Evolutionary conservation across 2,888 invertebrate genomes (phyloP).

Genomic region (Blastobasis lacticolella): DNA sequence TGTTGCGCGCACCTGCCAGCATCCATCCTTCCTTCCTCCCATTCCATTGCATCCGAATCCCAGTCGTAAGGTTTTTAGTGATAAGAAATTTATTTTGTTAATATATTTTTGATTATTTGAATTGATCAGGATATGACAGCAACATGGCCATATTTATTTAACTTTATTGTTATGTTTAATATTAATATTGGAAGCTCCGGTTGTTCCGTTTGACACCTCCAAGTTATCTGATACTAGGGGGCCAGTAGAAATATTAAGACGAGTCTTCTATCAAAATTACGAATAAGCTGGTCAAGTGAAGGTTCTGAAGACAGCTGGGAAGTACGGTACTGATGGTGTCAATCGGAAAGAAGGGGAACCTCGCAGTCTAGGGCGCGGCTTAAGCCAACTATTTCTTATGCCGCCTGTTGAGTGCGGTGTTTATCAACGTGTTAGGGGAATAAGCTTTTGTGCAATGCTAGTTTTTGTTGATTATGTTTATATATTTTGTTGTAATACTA

Average conservation of each 20-base stretch:
- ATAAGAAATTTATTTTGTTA: slow-evolving; percentile 26
- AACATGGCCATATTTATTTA: slow-evolving; percentile 51
- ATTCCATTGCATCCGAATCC: slow-evolving; percentile 34
- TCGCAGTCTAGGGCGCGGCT: slow-evolving; percentile 54
- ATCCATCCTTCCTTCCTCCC: slow-evolving; percentile 18
- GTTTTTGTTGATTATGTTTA: too few species aligned
- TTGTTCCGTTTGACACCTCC: too few species aligned
- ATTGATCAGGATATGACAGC: slow-evolving; percentile 1
- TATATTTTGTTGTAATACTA: too few species aligned
- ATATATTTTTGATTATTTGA: slow-evolving; percentile 6
- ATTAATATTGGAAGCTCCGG: slow-evolving; percentile 12
- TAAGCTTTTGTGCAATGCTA: too few species aligned
- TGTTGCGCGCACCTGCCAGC: neutral
- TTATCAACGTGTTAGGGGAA: too few species aligned
- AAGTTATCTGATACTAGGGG: too few species aligned
- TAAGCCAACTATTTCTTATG: neutral
- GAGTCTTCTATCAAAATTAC: too few species aligned
- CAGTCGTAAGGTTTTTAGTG: slow-evolving; percentile 21
- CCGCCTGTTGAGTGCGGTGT: too few species aligned
- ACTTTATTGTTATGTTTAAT: slow-evolving; percentile 35
- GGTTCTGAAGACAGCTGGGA: too few species aligned
- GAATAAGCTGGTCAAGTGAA: too few species aligned
- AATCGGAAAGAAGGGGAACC: slow-evolving; percentile 22
- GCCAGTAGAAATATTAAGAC: too few species aligned
- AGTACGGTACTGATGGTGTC: too few species aligned